A percentile compares a stretch with the other conserved stretches of the same genome.
Evolutionary conservation across 2,888 invertebrate genomes (phyloP).

Genomic region (Pristionchus japonicus): DNA sequence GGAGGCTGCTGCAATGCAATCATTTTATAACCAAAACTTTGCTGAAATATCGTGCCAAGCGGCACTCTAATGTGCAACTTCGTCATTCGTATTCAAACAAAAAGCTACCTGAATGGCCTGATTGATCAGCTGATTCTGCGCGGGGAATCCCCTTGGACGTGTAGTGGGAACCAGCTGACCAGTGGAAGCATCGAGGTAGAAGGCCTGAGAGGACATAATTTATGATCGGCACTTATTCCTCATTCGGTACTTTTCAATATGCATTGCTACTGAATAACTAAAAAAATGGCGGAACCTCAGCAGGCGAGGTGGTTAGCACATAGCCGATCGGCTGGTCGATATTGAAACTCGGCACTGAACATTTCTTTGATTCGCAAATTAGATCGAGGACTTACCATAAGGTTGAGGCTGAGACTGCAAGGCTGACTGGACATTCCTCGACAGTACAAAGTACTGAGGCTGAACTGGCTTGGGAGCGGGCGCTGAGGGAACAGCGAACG

Average conservation of each 20-base stretch:
- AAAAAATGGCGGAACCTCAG: too few species aligned
- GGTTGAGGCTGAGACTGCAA: neutral
- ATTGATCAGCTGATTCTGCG: neutral
- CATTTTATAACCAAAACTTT: too few species aligned
- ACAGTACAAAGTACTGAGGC: neutral
- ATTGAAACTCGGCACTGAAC: neutral
- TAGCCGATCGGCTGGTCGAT: constrained; percentile 38
- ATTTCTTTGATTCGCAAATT: neutral
- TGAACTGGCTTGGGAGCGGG: neutral
- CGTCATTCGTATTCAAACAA: neutral
- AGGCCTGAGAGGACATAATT: neutral
- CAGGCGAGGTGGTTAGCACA: neutral
- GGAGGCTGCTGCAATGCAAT: neutral
- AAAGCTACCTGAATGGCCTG: neutral
- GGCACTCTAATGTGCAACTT: neutral
- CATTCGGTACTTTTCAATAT: too few species aligned
- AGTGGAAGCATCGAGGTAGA: constrained; percentile 3
- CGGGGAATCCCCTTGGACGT: neutral
- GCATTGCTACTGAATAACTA: too few species aligned
- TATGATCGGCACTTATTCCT: neutral
- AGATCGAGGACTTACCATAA: neutral
- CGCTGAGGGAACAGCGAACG: neutral
- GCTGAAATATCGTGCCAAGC: too few species aligned
- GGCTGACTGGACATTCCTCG: neutral
- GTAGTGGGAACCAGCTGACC: constrained; percentile 1